Evolutionary conservation across 2,888 invertebrate species (phyloP), one percentile per base, ranked within the genome.

Genomic region (Psococerastis gibbosa): DNA sequence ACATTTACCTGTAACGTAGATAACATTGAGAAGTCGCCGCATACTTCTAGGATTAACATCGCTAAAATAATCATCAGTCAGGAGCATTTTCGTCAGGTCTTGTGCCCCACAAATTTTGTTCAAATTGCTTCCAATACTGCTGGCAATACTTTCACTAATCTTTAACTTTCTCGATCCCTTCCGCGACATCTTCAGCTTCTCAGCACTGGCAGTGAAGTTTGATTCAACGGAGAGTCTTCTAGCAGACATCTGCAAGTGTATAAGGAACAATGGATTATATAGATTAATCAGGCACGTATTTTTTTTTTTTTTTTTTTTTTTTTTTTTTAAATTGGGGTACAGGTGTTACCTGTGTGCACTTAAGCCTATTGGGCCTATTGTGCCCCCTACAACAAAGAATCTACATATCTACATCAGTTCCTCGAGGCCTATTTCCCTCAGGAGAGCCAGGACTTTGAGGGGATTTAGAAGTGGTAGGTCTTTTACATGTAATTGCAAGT

Each of bases 31-130:
- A 18, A 95, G 70, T 43, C 95, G 70, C 48, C 91, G 67, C 91
- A 98, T 92, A 55, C 91, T 92, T 38, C 94, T 70, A 0, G 97
- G 98, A 67, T 95, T 98, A 49, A 98, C 91, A 61, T 97, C 97
- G 55, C 92, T 94, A 63, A 98, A 97, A 67, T 98, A 98, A 62
- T 97, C 95, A 57, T 95, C 95, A 1, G 94, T 94, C 16, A 92
- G 71, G 50, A 97, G 68, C 66, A 91, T 88, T 53, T 85, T 78
- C 33, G 84, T 71, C n/a, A 71, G 58, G 55, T 71, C 70, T 34
- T 80, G 80, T 2, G 82, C 80, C 3, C 80, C 82, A 1, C 78
- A 73, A 41, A 76, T 65, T 44, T 81, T 69, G 61, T 87, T 82
- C 47, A 88, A 65, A 58, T 87, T 84, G 22, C 88, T 88, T 18